Base-by-base conservation (phyloP, 2,113 vertebrate genomes). In the Myxocyprinus asiaticus region DNA sequence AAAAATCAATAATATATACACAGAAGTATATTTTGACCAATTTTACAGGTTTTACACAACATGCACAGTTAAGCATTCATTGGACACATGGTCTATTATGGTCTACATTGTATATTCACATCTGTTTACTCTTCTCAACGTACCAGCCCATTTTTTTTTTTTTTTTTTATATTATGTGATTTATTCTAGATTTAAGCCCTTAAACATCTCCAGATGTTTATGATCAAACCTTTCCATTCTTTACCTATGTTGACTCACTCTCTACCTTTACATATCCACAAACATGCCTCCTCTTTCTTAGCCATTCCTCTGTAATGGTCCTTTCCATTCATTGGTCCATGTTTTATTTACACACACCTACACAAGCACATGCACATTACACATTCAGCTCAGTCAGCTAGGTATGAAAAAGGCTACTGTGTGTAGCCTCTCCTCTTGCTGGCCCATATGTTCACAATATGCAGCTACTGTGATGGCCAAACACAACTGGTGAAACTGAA, bases 361-460 rank as follows among this genome's bases (percentile, higher is more conserved):
- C 47, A 5, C 14, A 58, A 58, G 4, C 44, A 62, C 9, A 72
- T 47, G 55, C 17, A 61, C 55, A 61, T 56, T n/a, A 72, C 55
- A 48, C 56, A 73, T 48, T 45, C 67, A 67, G 44, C 47, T 74
- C 14, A 14, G 22, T 74, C 14, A 14, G 22, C 68, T 22, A 58
- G 71, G 56, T 22, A 67, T 76, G 45, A 63, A 77, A n/a, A 74
- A 69, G 65, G 43, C 15, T 59, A 11, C 14, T 15, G 56, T 58
- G 33, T 65, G n/a, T n/a, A n/a, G n/a, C n/a, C n/a, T 75, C 15
- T 42, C 7, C 15, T 84, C 67, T 67, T 68, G 79, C 84, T 66
- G 56, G 74, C 78, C 80, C 83, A 79, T 72, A 74, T 81, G 75
- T 79, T 71, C 56, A 43, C 53, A 74, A 48, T 63, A 83, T 76